Base-by-base conservation (phyloP, 2,888 invertebrate species). In the Coenonympha arcania region DNA sequence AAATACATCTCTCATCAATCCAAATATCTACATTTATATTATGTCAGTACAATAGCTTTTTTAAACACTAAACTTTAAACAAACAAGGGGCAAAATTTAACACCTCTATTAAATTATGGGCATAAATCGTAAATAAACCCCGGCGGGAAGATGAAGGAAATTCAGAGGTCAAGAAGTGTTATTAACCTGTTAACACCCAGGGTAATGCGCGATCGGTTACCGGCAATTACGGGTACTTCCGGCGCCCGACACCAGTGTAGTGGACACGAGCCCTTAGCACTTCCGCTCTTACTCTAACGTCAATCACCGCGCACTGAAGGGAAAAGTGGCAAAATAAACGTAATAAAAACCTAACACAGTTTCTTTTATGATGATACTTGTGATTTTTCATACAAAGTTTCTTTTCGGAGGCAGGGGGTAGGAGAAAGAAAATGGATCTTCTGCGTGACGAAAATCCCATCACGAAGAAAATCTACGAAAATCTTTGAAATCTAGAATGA, bases 131-230 rank as follows among this genome's bases (percentile, higher is more conserved):
- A 41, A 40, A 57, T 50, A 50, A 56, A 54, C 52, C 40, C 48
- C 50, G 49, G 37, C 42, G 16, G 42, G 50, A 56, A 68, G 66
- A 69, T 65, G 65, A 69, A 72, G 68, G 66, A 71, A 73, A 40
- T 8, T 15, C 4, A 70, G 62, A 72, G 84, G 82, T 83, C 81
- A 83, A 83, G 74, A 69, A 71, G 74, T 81, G 82, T 78, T 82
- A 77, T 82, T 84, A 82, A 82, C 79, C 82, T 80, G 76, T 79
- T 82, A 76, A 80, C 84, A 81, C 84, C 78, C 80, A 69, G 61
- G 58, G 75, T 75, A 76, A 74, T 74, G 71, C 73, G 68, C 73
- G 76, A 80, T 83, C 79, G 69, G 77, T 79, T 80, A 80, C 82
- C 75, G 69, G 69, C 76, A 79, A 83, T 84, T 83, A 84, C 72